phyloP scores from a whole-genome alignment of 2,797 vertebrate species.

The Anguilla anguilla region DNA sequence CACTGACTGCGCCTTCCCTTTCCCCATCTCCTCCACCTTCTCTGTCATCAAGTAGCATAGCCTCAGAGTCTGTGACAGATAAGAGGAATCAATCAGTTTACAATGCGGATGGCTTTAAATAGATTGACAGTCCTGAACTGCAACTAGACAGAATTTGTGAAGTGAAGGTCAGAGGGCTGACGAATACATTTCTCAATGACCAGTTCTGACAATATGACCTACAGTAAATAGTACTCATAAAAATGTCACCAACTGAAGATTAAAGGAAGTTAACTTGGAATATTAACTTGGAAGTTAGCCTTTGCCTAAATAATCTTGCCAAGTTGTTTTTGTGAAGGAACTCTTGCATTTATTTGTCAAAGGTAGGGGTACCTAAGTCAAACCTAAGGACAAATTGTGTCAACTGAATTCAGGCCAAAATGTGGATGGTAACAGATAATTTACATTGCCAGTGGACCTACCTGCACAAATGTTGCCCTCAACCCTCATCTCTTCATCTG shows the following conservation, averaged over 20 bases:
- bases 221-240: not conserved
- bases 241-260: not conserved
- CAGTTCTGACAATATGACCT: not conserved
- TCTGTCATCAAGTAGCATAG: slow-evolving; percentile 68
- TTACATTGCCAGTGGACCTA: slow-evolving; percentile 46
- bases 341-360: not conserved
- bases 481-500: slow-evolving; percentile 53
- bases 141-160: not conserved
- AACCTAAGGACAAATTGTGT: not conserved
- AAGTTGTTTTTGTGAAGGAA: not conserved
- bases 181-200: not conserved
- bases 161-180: not conserved
- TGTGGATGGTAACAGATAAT: not conserved
- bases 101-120: not conserved
- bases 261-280: not conserved
- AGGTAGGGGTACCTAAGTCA: not conserved
- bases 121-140: not conserved
- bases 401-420: not conserved
- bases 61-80: slow-evolving; percentile 15
- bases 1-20: slow-evolving; percentile 34
- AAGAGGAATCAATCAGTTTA: not conserved
- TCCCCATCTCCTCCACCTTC: slow-evolving; percentile 37
- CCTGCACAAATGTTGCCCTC: slow-evolving; percentile 61
- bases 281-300: not conserved
- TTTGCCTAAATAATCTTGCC: not conserved